These are phyloP conservation scores for Habrosyne pyritoides DNA, from an alignment of 2,888 invertebrate species.

Conservation along the genomic window DNA sequence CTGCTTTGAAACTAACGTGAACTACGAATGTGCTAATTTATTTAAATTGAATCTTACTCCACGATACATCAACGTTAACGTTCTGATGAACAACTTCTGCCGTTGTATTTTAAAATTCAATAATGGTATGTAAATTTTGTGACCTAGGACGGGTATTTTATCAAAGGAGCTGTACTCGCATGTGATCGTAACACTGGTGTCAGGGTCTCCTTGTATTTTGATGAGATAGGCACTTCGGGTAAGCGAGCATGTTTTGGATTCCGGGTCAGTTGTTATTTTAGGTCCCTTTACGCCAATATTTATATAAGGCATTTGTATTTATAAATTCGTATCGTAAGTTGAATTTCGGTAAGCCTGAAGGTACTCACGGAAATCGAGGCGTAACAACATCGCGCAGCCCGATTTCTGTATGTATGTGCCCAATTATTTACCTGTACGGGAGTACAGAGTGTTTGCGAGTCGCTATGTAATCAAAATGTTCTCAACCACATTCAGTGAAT, in stretches of 20 bases:
- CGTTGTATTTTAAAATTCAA: slow-evolving; percentile 6
- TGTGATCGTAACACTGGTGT: slow-evolving; percentile 6
- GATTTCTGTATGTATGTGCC: slow-evolving; percentile 41
- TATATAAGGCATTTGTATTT: slow-evolving; percentile 11
- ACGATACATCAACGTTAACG: not conserved
- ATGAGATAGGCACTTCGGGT: slow-evolving; percentile 8
- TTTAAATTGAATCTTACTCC: slow-evolving; percentile 1
- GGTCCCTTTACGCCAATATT: slow-evolving; percentile 16
- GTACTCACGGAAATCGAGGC: slow-evolving; percentile 27
- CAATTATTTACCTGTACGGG: slow-evolving; percentile 54
- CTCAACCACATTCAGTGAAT: slow-evolving; percentile 51
- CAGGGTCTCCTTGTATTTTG: slow-evolving; percentile 9
- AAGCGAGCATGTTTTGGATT: slow-evolving; percentile 9
- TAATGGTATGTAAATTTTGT: slow-evolving; percentile 7
- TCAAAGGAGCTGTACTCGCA: slow-evolving; percentile 4
- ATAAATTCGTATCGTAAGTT: slow-evolving; percentile 11
- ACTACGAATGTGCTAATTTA: slow-evolving; percentile 3
- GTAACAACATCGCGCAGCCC: slow-evolving; percentile 35
- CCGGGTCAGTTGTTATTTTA: slow-evolving; percentile 21
- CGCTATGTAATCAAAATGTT: slow-evolving; percentile 55
- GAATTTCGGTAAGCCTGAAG: slow-evolving; percentile 9
- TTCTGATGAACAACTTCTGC: not conserved
- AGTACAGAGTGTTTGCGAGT: slow-evolving; percentile 41
- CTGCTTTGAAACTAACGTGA: not conserved
- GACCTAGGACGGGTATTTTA: slow-evolving; percentile 6